phyloP scores from a whole-genome alignment of 2,888 invertebrate genomes.

The Hybos culiciformis region DNA sequence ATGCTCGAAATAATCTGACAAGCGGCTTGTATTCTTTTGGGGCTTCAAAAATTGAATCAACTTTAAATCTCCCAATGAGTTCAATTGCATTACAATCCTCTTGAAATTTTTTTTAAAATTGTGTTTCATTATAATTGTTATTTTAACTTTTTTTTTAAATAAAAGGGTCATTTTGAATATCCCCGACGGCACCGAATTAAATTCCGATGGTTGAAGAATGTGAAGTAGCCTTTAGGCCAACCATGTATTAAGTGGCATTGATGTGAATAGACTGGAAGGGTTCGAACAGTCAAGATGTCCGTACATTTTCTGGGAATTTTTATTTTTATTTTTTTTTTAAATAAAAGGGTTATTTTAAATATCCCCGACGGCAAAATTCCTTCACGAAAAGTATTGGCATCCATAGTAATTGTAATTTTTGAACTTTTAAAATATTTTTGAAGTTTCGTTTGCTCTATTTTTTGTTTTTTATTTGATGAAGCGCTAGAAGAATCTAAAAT shows the following conservation, averaged over 20 bases:
- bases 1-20: slow-evolving; percentile 8
- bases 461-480: slow-evolving; percentile 1
- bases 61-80: not conserved
- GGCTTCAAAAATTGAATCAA: slow-evolving; percentile 1
- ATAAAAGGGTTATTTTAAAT: too few species aligned
- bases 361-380: not conserved
- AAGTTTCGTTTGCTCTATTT: slow-evolving; percentile 1
- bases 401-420: slow-evolving; percentile 1
- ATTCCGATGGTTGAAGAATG: too few species aligned
- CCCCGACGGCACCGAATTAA: too few species aligned
- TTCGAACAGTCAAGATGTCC: too few species aligned
- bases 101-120: not conserved
- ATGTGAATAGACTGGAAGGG: too few species aligned
- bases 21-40: slow-evolving; percentile 2
- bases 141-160: too few species aligned
- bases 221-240: too few species aligned
- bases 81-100: not conserved
- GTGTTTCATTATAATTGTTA: slow-evolving; percentile 1
- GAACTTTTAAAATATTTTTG: not conserved
- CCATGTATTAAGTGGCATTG: too few species aligned
- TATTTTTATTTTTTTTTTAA: too few species aligned
- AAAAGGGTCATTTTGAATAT: too few species aligned
- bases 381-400: slow-evolving; percentile 3
- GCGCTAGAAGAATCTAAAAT: not conserved
- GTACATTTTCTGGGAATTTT: too few species aligned